Base-by-base conservation (phyloP, 2,888 invertebrate genomes). In the Amphipyra berbera region DNA sequence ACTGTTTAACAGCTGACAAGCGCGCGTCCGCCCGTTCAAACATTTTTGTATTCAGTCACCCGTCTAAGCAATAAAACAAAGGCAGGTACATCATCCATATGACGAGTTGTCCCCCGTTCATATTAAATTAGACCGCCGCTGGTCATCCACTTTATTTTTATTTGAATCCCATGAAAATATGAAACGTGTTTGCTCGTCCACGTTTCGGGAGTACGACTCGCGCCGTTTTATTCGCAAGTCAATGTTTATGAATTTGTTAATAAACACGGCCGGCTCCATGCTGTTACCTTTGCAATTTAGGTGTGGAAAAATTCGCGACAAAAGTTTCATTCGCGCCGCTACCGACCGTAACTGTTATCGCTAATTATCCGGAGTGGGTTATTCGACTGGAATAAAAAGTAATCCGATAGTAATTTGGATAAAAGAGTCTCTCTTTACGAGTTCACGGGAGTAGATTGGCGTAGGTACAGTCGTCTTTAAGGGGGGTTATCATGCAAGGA, bases 1-100 rank as follows among this genome's bases (percentile, higher is more conserved):
- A 94, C 93, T 94, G 92, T 94, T 94, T 92, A 94, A 93, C 94
- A 94, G 93, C 93, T 94, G 92, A 92, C 93, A 89, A 91, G 89
- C 90, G 90, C 82, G 63, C 83, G 83, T 82, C 84, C 65, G 58
- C 61, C 84, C 85, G 85, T 82, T 86, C 84, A 83, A 86, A 88
- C 88, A 88, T 90, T 91, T 90, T 91, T 87, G 89, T 89, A 88
- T 90, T 89, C 90, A 87, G 88, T 87, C 88, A 85, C 69, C 82
- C 85, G 86, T 83, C 90, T 88, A 88, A 84, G 88, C 90, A 91
- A 93, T 94, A 93, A 93, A 93, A 92, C 85, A 87, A 86, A 87
- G 88, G 82, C 90, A 90, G 90, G 88, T 90, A 90, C 90, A 88
- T 89, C 89, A 84, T 79, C 86, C 90, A 82, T 85, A 88, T 90